Evolutionary conservation across 2,888 invertebrate genomes (phyloP).

Genomic region (Eustalomyia histrio): DNA sequence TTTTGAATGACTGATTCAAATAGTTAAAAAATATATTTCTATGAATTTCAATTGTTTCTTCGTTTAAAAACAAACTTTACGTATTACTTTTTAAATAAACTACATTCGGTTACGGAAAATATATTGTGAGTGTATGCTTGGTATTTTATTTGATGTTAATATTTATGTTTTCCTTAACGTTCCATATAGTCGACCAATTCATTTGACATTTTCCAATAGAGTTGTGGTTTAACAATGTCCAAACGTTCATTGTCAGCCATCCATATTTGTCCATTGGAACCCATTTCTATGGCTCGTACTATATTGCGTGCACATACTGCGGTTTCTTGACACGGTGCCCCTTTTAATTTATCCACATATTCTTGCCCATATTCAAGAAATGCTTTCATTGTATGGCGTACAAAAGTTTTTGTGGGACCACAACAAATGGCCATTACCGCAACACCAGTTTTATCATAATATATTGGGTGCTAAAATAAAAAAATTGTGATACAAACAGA

Average conservation of each 20-base stretch:
- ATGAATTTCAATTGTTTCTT: too few relatives aligned
- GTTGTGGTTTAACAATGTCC: constrained; percentile 70
- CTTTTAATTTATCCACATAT: constrained; percentile 63
- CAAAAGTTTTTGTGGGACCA: constrained; percentile 73
- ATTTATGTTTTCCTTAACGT: not conserved
- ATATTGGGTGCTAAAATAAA: constrained; percentile 55
- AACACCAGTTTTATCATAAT: constrained; percentile 70
- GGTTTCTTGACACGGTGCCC: constrained; percentile 62
- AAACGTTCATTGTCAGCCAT: constrained; percentile 74
- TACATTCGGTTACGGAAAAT: too few relatives aligned
- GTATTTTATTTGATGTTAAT: not conserved
- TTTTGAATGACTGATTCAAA: too few relatives aligned
- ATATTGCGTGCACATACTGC: constrained; percentile 73
- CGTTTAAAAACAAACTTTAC: too few relatives aligned
- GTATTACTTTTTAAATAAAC: too few relatives aligned
- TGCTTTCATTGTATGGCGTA: constrained; percentile 68
- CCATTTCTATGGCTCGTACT: constrained; percentile 72
- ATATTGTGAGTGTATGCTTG: too few relatives aligned
- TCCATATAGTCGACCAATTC: constrained; percentile 38
- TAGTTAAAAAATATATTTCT: too few relatives aligned
- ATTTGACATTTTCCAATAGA: constrained; percentile 71
- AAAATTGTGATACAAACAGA: constrained; percentile 10
- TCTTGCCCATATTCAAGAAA: constrained; percentile 70
- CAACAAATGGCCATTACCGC: constrained; percentile 75
- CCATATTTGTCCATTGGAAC: constrained; percentile 75